Evolutionary conservation across 2,113 vertebrate genomes (phyloP).

Genomic region (Scomber colias): DNA sequence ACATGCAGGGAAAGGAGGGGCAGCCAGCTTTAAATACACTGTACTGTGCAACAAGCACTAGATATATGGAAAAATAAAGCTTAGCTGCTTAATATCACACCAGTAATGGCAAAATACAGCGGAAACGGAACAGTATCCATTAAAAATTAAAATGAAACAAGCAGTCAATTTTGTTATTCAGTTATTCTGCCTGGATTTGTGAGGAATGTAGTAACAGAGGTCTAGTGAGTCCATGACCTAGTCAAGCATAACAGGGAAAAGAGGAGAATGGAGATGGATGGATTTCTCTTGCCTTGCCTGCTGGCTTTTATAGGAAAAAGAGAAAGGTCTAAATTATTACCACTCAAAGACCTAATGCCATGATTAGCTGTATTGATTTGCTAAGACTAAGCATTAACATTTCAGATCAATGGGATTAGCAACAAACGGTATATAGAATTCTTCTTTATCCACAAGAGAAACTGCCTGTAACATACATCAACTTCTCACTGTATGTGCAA

Average conservation of each 20-base stretch:
- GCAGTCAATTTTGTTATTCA: conserved; percentile 44
- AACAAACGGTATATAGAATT: conserved; percentile 5
- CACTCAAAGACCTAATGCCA: conserved; percentile 49
- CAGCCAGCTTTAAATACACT: neutral
- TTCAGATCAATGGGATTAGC: conserved; percentile 43
- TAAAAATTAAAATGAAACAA: conserved; percentile 60
- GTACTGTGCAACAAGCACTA: conserved; percentile 7
- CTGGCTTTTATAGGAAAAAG: conserved; percentile 28
- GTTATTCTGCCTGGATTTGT: conserved; percentile 54
- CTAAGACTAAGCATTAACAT: conserved; percentile 34
- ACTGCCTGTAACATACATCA: conserved; percentile 13
- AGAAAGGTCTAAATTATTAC: conserved; percentile 37
- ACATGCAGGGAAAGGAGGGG: neutral
- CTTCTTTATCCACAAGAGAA: conserved; percentile 36
- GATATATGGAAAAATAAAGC: conserved; percentile 34
- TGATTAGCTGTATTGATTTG: conserved; percentile 57
- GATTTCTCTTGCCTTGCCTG: conserved; percentile 21
- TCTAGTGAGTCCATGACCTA: conserved; percentile 46
- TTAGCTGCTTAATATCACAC: conserved; percentile 30
- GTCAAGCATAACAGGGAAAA: conserved; percentile 29
- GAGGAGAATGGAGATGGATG: conserved; percentile 45
- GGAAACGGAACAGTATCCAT: conserved; percentile 45
- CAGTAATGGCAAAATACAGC: conserved; percentile 47
- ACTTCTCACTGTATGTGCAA: conserved; percentile 13
- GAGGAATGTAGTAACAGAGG: conserved; percentile 38